Evolutionary conservation across 53 echinoderm and acorn worm genomes (phyloP).

Genomic region (Temnopleurus reevesii): DNA sequence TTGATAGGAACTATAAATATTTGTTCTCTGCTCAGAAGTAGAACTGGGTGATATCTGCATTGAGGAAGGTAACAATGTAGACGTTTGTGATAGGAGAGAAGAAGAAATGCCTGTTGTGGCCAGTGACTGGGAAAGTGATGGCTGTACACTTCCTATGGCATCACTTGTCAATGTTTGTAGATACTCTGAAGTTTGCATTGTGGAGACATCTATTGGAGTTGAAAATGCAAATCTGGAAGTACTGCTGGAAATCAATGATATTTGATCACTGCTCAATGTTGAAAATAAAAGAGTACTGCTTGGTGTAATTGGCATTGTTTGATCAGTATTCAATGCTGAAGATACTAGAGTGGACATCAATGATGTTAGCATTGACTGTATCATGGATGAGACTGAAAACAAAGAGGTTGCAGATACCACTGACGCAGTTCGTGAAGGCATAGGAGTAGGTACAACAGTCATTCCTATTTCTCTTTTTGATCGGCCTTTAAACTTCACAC

Average conservation of each 20-base stretch:
- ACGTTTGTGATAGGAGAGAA: background rate
- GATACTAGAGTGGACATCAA: background rate
- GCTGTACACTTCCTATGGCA: background rate
- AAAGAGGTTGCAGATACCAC: conserved; percentile 5
- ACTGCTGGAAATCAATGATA: background rate
- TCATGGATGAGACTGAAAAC: background rate
- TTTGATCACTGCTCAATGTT: conserved; percentile 10
- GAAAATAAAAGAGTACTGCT: background rate
- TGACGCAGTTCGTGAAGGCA: conserved; percentile 39
- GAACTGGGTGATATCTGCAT: background rate
- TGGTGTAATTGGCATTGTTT: background rate
- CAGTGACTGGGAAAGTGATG: background rate
- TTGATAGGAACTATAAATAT: background rate
- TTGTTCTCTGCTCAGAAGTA: background rate
- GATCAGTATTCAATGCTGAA: background rate
- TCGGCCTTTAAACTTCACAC: background rate
- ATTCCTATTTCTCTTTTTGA: conserved; percentile 15
- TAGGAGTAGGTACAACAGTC: conserved; percentile 31
- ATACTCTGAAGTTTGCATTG: background rate
- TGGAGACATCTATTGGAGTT: background rate
- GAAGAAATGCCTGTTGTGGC: background rate
- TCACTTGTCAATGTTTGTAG: background rate
- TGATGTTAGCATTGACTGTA: background rate
- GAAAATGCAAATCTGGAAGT: background rate
- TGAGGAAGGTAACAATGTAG: background rate